phyloP scores from a whole-genome alignment of 2,113 vertebrate species.

The Agelaius phoeniceus region DNA sequence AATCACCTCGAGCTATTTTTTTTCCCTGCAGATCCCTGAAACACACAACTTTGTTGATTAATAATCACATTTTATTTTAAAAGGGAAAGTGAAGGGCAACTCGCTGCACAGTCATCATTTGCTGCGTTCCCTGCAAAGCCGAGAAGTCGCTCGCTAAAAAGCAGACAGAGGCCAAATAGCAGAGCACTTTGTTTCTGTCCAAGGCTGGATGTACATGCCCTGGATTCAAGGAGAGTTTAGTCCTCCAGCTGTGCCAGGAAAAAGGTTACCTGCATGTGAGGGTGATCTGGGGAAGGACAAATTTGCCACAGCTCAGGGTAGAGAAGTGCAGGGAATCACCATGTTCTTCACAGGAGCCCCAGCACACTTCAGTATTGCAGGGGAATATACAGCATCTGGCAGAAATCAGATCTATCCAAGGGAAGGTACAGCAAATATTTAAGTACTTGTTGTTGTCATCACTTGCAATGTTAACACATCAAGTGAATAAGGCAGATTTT shows the following conservation, averaged over 20 bases:
- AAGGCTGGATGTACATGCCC: background rate
- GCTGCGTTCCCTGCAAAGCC: background rate
- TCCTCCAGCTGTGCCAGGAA: background rate
- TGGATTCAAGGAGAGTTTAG: background rate
- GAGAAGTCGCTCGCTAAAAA: background rate
- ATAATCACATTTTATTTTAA: constrained; percentile 46
- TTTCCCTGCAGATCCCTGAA: background rate
- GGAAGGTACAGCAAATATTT: background rate
- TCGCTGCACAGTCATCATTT: constrained; percentile 6
- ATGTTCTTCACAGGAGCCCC: background rate
- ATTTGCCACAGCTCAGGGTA: rapidly evolving
- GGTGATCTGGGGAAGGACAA: background rate
- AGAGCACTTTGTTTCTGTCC: background rate
- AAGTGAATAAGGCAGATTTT: background rate
- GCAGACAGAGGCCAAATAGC: background rate
- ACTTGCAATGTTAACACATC: background rate
- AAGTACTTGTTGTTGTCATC: background rate
- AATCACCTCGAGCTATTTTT: constrained; percentile 31
- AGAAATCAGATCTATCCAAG: background rate
- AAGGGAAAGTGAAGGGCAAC: constrained; percentile 26
- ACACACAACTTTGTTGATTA: constrained; percentile 39
- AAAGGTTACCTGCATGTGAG: background rate
- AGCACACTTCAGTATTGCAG: background rate
- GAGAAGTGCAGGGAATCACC: background rate
- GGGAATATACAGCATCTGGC: background rate